A percentile compares a stretch with the other conserved stretches of the same genome.
Conservation (phyloP, 2,888 invertebrate genomes). For the Drosophila picticornis region DNA sequence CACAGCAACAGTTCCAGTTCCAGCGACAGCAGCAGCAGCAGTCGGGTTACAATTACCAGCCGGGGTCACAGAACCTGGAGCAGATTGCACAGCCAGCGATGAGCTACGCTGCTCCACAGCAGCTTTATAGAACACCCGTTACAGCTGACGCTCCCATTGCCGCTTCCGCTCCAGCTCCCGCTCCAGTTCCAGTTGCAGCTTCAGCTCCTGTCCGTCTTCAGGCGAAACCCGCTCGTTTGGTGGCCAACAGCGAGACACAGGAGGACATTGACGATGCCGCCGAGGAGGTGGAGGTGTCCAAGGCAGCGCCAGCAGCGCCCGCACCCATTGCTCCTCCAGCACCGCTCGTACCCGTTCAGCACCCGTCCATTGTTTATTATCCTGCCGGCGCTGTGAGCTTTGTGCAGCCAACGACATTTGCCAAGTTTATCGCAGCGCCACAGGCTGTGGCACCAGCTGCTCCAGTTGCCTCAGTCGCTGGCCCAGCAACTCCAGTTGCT, state of each 20-base stretch:
- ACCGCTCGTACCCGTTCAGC: conserved; percentile 19
- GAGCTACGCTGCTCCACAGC: conserved; percentile 62
- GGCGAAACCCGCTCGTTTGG: conserved; percentile 61
- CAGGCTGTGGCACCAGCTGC: conserved; percentile 24
- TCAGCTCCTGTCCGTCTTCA: conserved; percentile 53
- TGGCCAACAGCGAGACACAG: conserved; percentile 69
- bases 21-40: conserved; percentile 50
- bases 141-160: conserved; percentile 1
- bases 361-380: conserved; percentile 69
- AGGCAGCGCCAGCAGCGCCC: conserved; percentile 18
- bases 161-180: conserved; percentile 14
- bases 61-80: conserved; percentile 55
- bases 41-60: conserved; percentile 74
- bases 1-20: conserved; percentile 63
- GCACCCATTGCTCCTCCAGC: conserved; percentile 25
- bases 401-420: conserved; percentile 68
- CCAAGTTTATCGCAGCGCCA: conserved; percentile 56
- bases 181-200: conserved; percentile 10
- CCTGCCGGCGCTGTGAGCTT: conserved; percentile 77
- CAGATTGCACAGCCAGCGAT: conserved; percentile 46
- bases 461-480: conserved; percentile 12
- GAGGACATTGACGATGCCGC: conserved; percentile 74
- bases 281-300: conserved; percentile 61
- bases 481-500: conserved; percentile 21
- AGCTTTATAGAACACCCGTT: conserved; percentile 46